phyloP scores from a whole-genome alignment of 2,113 vertebrate species.

The Nothobranchius furzeri region DNA sequence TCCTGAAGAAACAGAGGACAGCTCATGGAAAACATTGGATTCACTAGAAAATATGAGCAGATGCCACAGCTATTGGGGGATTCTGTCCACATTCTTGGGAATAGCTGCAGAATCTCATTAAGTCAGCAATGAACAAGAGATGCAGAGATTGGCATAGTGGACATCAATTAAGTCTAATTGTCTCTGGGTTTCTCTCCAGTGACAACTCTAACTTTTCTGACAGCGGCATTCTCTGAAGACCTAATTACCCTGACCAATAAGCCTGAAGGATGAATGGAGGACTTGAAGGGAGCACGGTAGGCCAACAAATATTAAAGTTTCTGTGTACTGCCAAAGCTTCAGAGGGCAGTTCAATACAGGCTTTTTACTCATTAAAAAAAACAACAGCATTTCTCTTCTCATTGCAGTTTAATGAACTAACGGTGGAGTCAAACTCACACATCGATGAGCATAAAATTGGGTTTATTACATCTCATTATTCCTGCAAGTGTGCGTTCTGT shows the following conservation, averaged over 20 bases:
- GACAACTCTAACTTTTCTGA: slow-evolving; percentile 52
- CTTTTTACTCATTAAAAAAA: slow-evolving; percentile 6
- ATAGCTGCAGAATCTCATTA: slow-evolving; percentile 44
- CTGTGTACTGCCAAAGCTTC: slow-evolving; percentile 4
- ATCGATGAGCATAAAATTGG: slow-evolving; percentile 19
- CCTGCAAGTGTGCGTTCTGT: background rate
- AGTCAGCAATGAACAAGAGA: slow-evolving; percentile 47
- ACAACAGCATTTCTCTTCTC: background rate
- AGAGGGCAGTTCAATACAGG: background rate
- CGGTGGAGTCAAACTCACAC: background rate
- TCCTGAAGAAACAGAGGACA: background rate
- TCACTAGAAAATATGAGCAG: slow-evolving; percentile 37
- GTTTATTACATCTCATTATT: slow-evolving; percentile 25
- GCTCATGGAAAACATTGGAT: background rate
- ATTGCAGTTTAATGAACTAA: slow-evolving; percentile 11
- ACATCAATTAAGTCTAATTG: slow-evolving; percentile 60
- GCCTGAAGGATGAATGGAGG: slow-evolving; percentile 36
- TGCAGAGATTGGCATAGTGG: slow-evolving; percentile 32
- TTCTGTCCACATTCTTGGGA: slow-evolving; percentile 4
- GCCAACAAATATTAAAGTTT: slow-evolving; percentile 25
- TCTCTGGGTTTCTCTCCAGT: slow-evolving; percentile 50
- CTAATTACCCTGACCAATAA: slow-evolving; percentile 67
- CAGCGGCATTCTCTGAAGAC: slow-evolving; percentile 58
- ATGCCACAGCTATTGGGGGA: slow-evolving; percentile 5
- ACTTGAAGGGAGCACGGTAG: slow-evolving; percentile 1